These are phyloP conservation scores for Schizotus pectinicornis DNA, from an alignment of 2,888 invertebrate species.

Conservation along the genomic window DNA sequence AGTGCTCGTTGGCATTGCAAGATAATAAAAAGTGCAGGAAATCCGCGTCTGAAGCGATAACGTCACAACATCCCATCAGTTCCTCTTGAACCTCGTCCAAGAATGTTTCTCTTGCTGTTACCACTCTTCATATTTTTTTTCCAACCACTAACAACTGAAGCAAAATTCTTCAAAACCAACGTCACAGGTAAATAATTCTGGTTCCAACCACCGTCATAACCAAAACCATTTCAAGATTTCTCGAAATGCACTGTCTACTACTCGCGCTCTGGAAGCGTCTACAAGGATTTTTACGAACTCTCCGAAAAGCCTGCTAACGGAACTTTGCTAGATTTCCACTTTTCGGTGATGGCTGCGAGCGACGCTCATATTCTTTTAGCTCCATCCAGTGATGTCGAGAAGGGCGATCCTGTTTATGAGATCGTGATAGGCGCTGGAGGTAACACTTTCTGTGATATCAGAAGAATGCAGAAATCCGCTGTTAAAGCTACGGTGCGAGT, in stretches of 20 bases:
- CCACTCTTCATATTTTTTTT: neutral
- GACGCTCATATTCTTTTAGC: constrained; percentile 75
- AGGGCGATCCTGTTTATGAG: constrained; percentile 69
- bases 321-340: constrained; percentile 64
- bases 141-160: neutral
- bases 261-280: constrained; percentile 64
- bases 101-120: neutral
- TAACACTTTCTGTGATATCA: constrained; percentile 73
- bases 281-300: constrained; percentile 65
- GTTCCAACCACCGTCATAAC: neutral
- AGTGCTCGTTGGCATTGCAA: too few species aligned
- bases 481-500: constrained; percentile 66
- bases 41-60: too few species aligned
- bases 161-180: constrained; percentile 31
- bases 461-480: constrained; percentile 64
- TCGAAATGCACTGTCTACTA: constrained; percentile 64
- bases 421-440: constrained; percentile 75
- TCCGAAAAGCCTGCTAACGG: constrained; percentile 42
- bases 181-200: constrained; percentile 29
- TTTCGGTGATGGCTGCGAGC: constrained; percentile 69
- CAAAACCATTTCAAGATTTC: constrained; percentile 44
- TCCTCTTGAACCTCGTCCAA: neutral
- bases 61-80: too few species aligned
- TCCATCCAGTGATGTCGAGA: constrained; percentile 58
- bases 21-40: too few species aligned